Base-by-base conservation (phyloP, 2,888 invertebrate species). In the Octodonta nipae region DNA sequence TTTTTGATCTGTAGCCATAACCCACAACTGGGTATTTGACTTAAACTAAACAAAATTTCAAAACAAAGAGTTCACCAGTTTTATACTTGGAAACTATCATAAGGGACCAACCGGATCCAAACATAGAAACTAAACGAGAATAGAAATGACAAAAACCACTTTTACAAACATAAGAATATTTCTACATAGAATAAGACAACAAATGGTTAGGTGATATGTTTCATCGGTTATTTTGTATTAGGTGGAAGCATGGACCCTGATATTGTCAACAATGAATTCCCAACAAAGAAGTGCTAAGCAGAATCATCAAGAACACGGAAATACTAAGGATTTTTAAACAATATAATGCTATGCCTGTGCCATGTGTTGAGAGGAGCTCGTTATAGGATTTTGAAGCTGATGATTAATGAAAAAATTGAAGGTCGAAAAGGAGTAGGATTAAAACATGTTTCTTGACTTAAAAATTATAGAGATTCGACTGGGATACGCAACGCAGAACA, bases 181-280 rank as follows among this genome's bases (percentile, higher is more conserved):
- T 20, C 7, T 20, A 6, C 20, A 20, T 7, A 11, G 11, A 22
- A 10, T 22, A 22, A 22, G 22, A 11, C 22, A 22, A 22, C n/a
- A 11, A 22, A 22, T 22, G 2, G 22, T 3, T 2, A 22, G 11
- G 3, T 22, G 22, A 3, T 22, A 22, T 22, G 4, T 22, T 22
- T 22, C 10, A 2, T 22, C 4, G 22, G 4, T 22, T 2, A n/a
- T 22, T n/a, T 22, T 3, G 4, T 22, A 4, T 20, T n/a, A 11
- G 11, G 22, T 22, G 4, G 22, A 22, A 4, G 4, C 22, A 22
- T 22, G 22, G 22, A 22, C 22, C 20, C n/a, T 20, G n/a, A 7
- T 7, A n/a, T 20, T 20, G 20, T n/a, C 20, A 20, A 20, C 20
- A 20, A n/a, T 20, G 20, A 20, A 20, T n/a, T n/a, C n/a, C n/a